phyloP scores from a whole-genome alignment of 64 coral and sea anemone species.

The Cladopsammia gracilis region DNA sequence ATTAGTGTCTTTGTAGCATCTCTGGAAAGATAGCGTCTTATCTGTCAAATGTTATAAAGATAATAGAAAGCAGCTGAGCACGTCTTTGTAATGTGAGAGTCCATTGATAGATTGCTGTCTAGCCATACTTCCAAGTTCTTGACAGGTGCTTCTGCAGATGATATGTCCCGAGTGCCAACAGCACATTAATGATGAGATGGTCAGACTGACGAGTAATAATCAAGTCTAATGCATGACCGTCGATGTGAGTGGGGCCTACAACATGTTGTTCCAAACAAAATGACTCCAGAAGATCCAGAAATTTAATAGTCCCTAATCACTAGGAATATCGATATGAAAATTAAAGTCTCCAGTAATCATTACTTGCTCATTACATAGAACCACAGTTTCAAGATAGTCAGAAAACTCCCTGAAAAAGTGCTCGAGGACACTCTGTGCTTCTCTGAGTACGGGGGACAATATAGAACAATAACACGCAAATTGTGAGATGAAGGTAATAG shows the following conservation, averaged over 20 bases:
- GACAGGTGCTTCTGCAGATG: no score
- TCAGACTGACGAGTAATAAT: not conserved
- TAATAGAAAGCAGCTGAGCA: no score
- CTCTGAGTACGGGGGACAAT: constrained; percentile 46
- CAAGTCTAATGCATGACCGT: not conserved
- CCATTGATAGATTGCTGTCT: no score
- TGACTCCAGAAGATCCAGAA: not conserved
- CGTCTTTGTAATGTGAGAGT: no score
- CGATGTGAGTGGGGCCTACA: not conserved
- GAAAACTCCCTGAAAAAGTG: constrained; percentile 39
- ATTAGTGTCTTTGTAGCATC: no score
- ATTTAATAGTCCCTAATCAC: no score
- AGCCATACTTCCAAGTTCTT: no score
- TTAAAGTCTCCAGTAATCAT: constrained; percentile 59
- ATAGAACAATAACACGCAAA: constrained; percentile 7
- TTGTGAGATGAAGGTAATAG: not conserved
- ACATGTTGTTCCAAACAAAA: not conserved
- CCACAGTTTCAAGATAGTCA: constrained; percentile 54
- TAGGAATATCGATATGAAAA: not conserved
- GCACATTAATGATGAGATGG: not conserved
- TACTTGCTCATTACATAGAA: constrained; percentile 61
- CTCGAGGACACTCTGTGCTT: not conserved
- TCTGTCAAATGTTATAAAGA: no score
- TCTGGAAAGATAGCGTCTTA: no score
- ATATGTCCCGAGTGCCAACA: no score